Conservation (phyloP, 2,888 invertebrate genomes). For the Netelia fuscicornis region DNA sequence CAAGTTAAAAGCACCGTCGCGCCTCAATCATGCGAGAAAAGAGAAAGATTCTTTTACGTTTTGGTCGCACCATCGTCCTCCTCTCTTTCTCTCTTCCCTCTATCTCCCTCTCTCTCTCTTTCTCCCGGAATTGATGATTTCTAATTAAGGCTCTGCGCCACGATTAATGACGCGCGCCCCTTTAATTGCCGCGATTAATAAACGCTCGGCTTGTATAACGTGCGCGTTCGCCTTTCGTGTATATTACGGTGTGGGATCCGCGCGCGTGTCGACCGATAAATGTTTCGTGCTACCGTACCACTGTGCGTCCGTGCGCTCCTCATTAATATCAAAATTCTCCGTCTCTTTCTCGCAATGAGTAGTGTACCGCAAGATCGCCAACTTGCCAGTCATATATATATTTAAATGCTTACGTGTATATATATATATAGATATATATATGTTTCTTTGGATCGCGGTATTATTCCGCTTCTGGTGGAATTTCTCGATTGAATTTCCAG, state of each 20-base stretch:
- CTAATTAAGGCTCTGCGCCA: constrained; percentile 82
- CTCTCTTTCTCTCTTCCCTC: not conserved
- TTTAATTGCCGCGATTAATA: constrained; percentile 84
- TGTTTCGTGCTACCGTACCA: constrained; percentile 82
- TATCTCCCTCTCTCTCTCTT: not conserved
- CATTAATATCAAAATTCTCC: constrained; percentile 74
- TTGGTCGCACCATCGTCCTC: constrained; percentile 61
- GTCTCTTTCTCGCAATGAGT: constrained; percentile 35
- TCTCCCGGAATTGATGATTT: constrained; percentile 81
- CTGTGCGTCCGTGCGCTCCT: constrained; percentile 71
- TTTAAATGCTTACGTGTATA: not conserved
- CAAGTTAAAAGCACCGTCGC: constrained; percentile 67
- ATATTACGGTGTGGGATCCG: constrained; percentile 58
- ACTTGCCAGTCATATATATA: not conserved
- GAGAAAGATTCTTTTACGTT: constrained; percentile 59
- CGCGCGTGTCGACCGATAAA: constrained; percentile 80
- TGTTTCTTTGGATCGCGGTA: constrained; percentile 45
- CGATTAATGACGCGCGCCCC: constrained; percentile 82
- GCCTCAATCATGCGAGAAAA: constrained; percentile 75
- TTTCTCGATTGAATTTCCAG: constrained; percentile 78
- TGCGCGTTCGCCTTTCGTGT: constrained; percentile 35
- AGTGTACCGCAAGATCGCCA: not conserved
- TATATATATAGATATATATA: constrained; percentile 9
- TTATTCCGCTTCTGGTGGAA: constrained; percentile 70
- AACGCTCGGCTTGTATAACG: constrained; percentile 69